Percentiles rank a stretch among this genome's conserved stretches.
Conservation (phyloP, 2,797 vertebrate genomes). For the Notoglanidium macrostoma region DNA sequence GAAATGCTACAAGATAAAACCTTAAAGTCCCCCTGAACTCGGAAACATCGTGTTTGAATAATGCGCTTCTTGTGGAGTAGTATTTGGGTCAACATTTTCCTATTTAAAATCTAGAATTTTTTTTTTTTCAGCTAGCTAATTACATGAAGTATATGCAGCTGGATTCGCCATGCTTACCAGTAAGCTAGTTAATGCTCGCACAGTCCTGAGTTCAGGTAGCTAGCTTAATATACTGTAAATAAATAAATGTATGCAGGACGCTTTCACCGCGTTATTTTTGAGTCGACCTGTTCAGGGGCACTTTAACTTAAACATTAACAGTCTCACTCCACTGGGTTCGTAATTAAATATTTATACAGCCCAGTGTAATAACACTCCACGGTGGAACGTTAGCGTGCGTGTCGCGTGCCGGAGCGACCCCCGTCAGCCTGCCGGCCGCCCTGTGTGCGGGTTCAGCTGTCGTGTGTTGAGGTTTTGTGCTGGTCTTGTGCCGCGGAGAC, state of each 20-base stretch:
- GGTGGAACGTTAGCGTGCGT: not conserved
- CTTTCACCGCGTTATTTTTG: not conserved
- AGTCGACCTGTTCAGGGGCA: not conserved
- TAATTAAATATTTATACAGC: not conserved
- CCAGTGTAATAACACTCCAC: not conserved
- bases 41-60: not conserved
- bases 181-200: not conserved
- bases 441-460: conserved; percentile 69
- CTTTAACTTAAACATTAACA: not conserved
- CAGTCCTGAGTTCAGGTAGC: not conserved
- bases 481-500: conserved; percentile 66
- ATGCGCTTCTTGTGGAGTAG: not conserved
- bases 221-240: not conserved
- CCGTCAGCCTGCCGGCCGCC: conserved; percentile 54
- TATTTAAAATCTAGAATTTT: not conserved
- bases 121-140: not conserved
- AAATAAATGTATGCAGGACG: too few relatives aligned
- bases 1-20: too few relatives aligned
- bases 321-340: not conserved
- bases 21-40: not conserved
- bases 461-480: conserved; percentile 78
- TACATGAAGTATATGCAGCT: too few relatives aligned
- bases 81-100: not conserved
- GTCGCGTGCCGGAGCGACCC: conserved; percentile 60
- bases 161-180: not conserved